Evolutionary conservation across 2,888 invertebrate species (phyloP), one percentile per base, ranked within the genome.

Genomic region (Lasius platythorax): DNA sequence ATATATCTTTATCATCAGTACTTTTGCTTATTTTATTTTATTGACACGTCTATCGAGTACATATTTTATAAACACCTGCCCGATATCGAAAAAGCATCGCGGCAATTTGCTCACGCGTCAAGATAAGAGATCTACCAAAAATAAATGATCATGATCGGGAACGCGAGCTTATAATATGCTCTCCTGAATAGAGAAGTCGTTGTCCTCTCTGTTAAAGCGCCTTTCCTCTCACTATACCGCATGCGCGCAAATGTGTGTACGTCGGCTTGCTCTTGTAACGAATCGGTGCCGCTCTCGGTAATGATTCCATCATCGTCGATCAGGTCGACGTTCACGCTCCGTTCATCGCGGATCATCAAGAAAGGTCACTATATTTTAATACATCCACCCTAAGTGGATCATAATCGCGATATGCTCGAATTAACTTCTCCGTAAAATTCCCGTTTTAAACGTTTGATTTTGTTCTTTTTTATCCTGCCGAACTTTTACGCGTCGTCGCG

Each of bases 311-410:
- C 84, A 83, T 84, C 83, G 88, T 90, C 89, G 87, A 87, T 89
- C 87, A 85, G 86, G 86, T 88, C 85, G 87, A 86, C 86, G 88
- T 92, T 92, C 89, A 92, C 89, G 92, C 92, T 92, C 90, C 92
- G 91, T 91, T 92, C 92, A 88, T 85, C 85, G 74, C 85, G 75
- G 90, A 89, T 88, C 90, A 90, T 73, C 86, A 74, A 83, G 81
- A 53, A 73, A 67, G 70, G 18, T 76, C 70, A 68, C n/a, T 67
- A 30, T 81, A 85, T 83, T 79, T 88, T 58, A 66, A 79, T 64
- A 76, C 73, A 63, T 86, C 83, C 70, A 40, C 64, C 74, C 53
- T 53, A 33, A 43, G 12, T 66, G 12, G 15, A 5, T 28, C 40
- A 28, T 75, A 23, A 74, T 58, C 53, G 33, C 58, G 58, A 67